Conservation (phyloP, 2,888 invertebrate genomes). For the Aproaerema taeniolella region DNA sequence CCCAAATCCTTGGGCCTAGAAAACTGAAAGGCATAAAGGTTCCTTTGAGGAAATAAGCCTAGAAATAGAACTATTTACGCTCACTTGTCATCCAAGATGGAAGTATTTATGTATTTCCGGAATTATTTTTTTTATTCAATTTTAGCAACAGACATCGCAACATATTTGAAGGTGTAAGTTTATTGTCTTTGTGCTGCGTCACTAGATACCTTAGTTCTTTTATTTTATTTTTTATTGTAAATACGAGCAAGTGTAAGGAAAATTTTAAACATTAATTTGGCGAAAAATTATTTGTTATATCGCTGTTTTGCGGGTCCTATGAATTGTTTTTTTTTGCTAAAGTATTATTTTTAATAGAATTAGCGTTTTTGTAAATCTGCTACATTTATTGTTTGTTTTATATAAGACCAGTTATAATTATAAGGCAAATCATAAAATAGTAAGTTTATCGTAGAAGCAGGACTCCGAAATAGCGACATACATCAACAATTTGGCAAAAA, state of each 20-base stretch:
- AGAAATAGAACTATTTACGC: too few species aligned
- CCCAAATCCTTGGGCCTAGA: too few species aligned
- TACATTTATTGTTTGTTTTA: not conserved
- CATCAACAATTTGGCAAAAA: not conserved
- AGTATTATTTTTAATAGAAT: not conserved
- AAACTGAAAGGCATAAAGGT: too few species aligned
- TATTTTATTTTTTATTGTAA: constrained; percentile 51
- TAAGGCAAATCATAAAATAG: too few species aligned
- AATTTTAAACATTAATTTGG: constrained; percentile 26
- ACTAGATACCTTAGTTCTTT: constrained; percentile 40
- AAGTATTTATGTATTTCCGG: too few species aligned
- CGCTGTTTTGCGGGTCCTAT: constrained; percentile 51
- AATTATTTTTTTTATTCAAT: too few species aligned
- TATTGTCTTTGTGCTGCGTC: constrained; percentile 60
- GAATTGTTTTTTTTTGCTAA: not conserved
- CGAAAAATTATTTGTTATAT: constrained; percentile 24
- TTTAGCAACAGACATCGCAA: not conserved
- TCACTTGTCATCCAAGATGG: too few species aligned
- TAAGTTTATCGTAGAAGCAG: too few species aligned
- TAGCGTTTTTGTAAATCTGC: not conserved
- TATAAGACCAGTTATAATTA: not conserved
- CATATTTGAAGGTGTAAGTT: constrained; percentile 45
- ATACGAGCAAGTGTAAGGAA: constrained; percentile 74
- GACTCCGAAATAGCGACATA: constrained; percentile 1
- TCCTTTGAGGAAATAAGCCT: too few species aligned